Conservation (phyloP, 2,797 vertebrate species). For the Triplophysa yarkandensis region DNA sequence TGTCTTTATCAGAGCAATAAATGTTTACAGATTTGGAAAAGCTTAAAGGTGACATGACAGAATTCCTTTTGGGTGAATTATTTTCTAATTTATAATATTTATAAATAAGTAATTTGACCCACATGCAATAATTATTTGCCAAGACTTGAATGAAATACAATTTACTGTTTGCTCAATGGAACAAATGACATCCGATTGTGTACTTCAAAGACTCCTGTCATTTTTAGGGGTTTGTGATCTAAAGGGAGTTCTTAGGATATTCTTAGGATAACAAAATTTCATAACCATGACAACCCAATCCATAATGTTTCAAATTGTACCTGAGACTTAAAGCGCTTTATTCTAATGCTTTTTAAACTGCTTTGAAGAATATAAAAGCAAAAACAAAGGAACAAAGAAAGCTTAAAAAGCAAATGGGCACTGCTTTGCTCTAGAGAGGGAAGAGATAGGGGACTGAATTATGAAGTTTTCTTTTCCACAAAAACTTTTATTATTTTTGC, state of each 20-base stretch:
- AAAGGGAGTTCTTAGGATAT: not conserved
- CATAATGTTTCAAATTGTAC: not conserved
- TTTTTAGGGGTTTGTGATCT: not conserved
- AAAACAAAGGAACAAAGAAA: not conserved
- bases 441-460: not conserved
- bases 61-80: too few species aligned
- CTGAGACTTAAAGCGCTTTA: not conserved
- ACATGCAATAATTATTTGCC: not conserved
- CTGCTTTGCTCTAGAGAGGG: not conserved
- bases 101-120: not conserved
- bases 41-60: too few species aligned
- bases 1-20: too few species aligned
- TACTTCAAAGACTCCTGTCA: not conserved
- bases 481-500: not conserved
- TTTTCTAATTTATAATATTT: not conserved
- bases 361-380: not conserved
- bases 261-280: too few species aligned
- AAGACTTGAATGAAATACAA: not conserved
- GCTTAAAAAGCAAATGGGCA: not conserved
- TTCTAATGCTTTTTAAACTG: not conserved
- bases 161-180: not conserved
- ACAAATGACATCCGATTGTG: not conserved
- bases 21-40: too few species aligned
- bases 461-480: not conserved
- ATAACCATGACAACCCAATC: not conserved